Base-by-base conservation (phyloP, 2,888 invertebrate species). In the Ariolimax columbianus region DNA sequence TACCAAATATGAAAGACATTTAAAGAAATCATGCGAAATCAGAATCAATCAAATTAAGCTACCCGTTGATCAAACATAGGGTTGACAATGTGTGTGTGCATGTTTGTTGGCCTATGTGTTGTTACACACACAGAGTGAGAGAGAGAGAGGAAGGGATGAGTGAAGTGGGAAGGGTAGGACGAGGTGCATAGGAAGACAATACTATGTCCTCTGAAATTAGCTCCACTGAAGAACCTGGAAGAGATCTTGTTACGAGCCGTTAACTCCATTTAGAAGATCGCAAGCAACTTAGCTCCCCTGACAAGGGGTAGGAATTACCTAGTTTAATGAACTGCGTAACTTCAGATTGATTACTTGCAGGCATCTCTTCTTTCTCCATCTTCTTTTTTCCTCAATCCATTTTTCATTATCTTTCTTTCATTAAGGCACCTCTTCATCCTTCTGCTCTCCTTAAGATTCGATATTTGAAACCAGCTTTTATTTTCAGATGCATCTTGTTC, bases 301-400 rank as follows among this genome's bases (percentile, higher is more conserved):
- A 70, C 36, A 70, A 70, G 70, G 70, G 68, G 38, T 19, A 70
- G 70, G 17, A 70, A 70, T 70, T 70, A 70, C 70, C 38, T 38
- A 70, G 70, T 70, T n/a, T 70, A 70, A 70, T 70, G 70, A 70
- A 70, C 70, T 70, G 70, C 36, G 38, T 70, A 70, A 70, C 70
- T 70, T 11, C 70, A 36, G 70, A 70, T 70, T 70, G 70, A 70
- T 70, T 70, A 70, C 70, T 70, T 36, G 70, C 36, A 36, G 36
- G 11, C 70, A 55, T 33, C 3, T 70, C 36, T 36, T 36, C 38
- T 14, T 9, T 70, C 19, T 23, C 33, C 36, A 6, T 36, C 9
- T 36, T 36, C 36, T 38, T 36, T 19, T 14, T 70, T 36, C 9
- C 11, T 70, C 38, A 70, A 36, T 36, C 70, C 36, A 36, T 38